A percentile compares a stretch with the other conserved stretches of the same genome.
Conservation (phyloP, 2,888 invertebrate genomes). For the Melieria omissa region DNA sequence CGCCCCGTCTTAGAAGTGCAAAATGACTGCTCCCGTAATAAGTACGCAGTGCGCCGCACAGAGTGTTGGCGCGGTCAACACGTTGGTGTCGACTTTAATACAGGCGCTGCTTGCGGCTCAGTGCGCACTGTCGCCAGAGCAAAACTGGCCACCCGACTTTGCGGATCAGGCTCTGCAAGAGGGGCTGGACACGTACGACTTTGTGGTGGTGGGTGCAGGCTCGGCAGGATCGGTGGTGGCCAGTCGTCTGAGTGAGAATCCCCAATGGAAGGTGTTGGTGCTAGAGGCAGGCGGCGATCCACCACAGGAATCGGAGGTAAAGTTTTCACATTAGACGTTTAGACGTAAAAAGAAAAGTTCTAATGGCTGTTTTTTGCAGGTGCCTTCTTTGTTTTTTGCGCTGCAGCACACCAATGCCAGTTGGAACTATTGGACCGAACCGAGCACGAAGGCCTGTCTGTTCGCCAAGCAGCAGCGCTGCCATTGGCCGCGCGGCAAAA, state of each 20-base stretch:
- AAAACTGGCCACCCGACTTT: slow-evolving; percentile 69
- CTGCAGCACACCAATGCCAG: slow-evolving; percentile 45
- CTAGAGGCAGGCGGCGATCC: slow-evolving; percentile 54
- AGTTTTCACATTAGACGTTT: not conserved
- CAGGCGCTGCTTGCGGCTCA: slow-evolving; percentile 71
- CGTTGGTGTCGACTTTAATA: slow-evolving; percentile 67
- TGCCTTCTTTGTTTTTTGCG: slow-evolving; percentile 45
- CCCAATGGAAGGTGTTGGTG: slow-evolving; percentile 49
- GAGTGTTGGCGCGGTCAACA: slow-evolving; percentile 56
- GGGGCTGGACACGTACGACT: slow-evolving; percentile 56
- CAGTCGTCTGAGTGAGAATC: slow-evolving; percentile 53
- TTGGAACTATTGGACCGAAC: slow-evolving; percentile 48
- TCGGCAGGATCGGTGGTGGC: slow-evolving; percentile 63
- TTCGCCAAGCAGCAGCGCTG: slow-evolving; percentile 56
- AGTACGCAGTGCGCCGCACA: slow-evolving; percentile 45
- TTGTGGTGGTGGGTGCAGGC: slow-evolving; percentile 65
- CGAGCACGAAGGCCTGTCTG: slow-evolving; percentile 46
- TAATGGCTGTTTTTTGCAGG: slow-evolving; percentile 40
- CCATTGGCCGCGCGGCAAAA: slow-evolving; percentile 71
- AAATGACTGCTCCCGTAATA: slow-evolving; percentile 25
- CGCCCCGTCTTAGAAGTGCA: not conserved
- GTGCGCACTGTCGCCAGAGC: slow-evolving; percentile 68
- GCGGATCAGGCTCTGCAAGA: slow-evolving; percentile 53
- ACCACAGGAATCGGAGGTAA: slow-evolving; percentile 50
- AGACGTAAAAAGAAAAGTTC: slow-evolving; percentile 1